phyloP scores from a whole-genome alignment of 1,140 invertebrate species.

The Parasteatoda tepidariorum region DNA sequence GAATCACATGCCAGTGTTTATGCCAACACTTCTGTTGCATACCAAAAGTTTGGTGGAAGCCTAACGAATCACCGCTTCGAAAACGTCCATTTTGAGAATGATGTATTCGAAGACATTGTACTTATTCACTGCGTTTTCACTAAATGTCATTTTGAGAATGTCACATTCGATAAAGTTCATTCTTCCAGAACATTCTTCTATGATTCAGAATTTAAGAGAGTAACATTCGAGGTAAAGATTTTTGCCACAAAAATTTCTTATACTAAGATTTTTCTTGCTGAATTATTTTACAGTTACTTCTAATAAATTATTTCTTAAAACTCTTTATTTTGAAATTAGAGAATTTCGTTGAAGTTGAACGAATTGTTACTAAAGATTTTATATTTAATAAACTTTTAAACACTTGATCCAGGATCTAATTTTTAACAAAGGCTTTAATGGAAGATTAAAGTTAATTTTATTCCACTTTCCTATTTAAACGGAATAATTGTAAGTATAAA shows the following conservation, averaged over 20 bases:
- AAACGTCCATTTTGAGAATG: slow-evolving; percentile 62
- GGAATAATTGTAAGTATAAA: too few species aligned
- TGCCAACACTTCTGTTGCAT: background rate
- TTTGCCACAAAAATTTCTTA: background rate
- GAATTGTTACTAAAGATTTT: too few species aligned
- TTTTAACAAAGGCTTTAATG: too few species aligned
- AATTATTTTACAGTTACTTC: background rate
- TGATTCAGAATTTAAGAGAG: slow-evolving; percentile 62
- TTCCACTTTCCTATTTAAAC: too few species aligned
- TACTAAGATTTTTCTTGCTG: background rate
- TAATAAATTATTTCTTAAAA: background rate
- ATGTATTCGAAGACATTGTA: slow-evolving; percentile 63
- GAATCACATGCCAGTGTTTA: slow-evolving; percentile 60
- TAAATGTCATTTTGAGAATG: slow-evolving; percentile 64
- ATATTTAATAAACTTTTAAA: too few species aligned
- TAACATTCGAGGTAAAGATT: slow-evolving; percentile 61
- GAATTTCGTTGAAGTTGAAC: too few species aligned
- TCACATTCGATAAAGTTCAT: slow-evolving; percentile 64
- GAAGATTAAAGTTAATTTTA: too few species aligned
- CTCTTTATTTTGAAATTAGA: background rate
- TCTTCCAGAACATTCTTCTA: slow-evolving; percentile 66
- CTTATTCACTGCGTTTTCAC: slow-evolving; percentile 66
- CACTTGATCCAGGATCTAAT: too few species aligned
- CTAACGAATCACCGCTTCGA: slow-evolving; percentile 65
- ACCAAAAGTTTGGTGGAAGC: slow-evolving; percentile 58